Base-by-base conservation (phyloP, 2,113 vertebrate species). In the Synchiropus splendidus region DNA sequence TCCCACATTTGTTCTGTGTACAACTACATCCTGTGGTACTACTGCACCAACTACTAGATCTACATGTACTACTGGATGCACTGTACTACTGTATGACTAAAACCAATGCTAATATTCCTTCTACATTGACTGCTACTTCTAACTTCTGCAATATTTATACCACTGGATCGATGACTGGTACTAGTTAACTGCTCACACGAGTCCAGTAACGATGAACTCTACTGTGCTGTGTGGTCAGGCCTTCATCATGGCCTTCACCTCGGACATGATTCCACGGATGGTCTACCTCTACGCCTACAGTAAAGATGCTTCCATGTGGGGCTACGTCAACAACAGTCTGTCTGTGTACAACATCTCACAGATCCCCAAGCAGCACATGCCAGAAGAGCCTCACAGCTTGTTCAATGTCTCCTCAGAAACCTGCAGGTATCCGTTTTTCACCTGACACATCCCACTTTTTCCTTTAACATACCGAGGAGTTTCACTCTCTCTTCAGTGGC, bases 161-260 rank as follows among this genome's bases (percentile, higher is more conserved):
- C 21, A 27, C 21, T 27, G 21, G 4, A 27, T 4, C 21, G 21
- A 4, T 27, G 21, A 27, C 21, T 27, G 21, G 4, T 27, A 27
- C 21, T 27, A 8, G 4, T 27, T 4, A 27, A 27, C 4, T 27
- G 21, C 4, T 8, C 21, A 27, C 8, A 27, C n/a, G n/a, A n/a
- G n/a, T n/a, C n/a, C n/a, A n/a, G n/a, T n/a, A n/a, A n/a, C n/a
- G n/a, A n/a, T n/a, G n/a, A n/a, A n/a, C n/a, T n/a, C n/a, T 27
- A 8, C 21, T 27, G 4, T 27, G 21, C n/a, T 27, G 21, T 46
- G 1, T 3, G 40, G 69, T 3, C 70, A 99, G 96, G 94, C 94
- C 32, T 92, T 98, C 52, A 99, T 99, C 58, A 91, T 99, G 48
- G 89, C 96, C 0, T 99, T 98, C 79, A 98, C 96, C 1, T 99